Evolutionary conservation across 2,888 invertebrate species (phyloP).

Genomic region (Caenorhabditis zanzibari): DNA sequence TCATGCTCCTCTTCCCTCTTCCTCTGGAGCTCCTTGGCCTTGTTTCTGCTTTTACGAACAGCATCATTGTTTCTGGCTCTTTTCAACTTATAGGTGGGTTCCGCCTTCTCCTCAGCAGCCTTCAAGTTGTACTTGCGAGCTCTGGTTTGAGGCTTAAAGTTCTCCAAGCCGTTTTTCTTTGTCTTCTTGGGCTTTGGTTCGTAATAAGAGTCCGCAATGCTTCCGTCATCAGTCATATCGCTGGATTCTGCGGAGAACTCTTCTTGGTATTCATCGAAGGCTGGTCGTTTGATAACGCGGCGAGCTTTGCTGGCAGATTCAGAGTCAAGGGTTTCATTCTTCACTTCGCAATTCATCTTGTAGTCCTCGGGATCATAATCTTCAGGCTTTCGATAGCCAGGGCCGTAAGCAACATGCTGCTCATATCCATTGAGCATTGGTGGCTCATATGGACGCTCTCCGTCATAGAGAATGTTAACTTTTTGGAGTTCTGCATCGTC

Average conservation of each 20-base stretch:
- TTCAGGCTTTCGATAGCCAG: constrained; percentile 39
- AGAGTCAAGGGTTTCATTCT: not conserved
- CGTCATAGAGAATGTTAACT: constrained; percentile 62
- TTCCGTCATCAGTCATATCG: constrained; percentile 22
- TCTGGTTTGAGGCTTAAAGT: constrained; percentile 61
- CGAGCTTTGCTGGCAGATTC: constrained; percentile 1
- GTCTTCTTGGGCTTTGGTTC: constrained; percentile 34
- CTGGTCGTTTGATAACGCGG: constrained; percentile 28
- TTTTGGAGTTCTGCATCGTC: constrained; percentile 67
- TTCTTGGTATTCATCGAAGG: constrained; percentile 20
- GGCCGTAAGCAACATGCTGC: constrained; percentile 38
- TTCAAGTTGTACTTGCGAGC: constrained; percentile 69
- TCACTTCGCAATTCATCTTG: constrained; percentile 57
- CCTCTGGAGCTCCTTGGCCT: constrained; percentile 67
- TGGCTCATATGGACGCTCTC: constrained; percentile 40
- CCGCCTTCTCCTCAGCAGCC: constrained; percentile 66
- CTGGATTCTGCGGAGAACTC: constrained; percentile 21
- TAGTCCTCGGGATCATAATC: constrained; percentile 41
- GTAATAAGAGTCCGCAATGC: constrained; percentile 39
- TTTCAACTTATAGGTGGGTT: constrained; percentile 70
- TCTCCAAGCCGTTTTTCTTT: constrained; percentile 18
- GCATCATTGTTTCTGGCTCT: constrained; percentile 74
- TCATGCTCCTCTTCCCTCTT: constrained; percentile 60
- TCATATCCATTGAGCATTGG: constrained; percentile 48
- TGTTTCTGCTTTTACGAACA: constrained; percentile 70